Conservation (phyloP, 2,113 vertebrate species). For the Cheilinus undulatus region DNA sequence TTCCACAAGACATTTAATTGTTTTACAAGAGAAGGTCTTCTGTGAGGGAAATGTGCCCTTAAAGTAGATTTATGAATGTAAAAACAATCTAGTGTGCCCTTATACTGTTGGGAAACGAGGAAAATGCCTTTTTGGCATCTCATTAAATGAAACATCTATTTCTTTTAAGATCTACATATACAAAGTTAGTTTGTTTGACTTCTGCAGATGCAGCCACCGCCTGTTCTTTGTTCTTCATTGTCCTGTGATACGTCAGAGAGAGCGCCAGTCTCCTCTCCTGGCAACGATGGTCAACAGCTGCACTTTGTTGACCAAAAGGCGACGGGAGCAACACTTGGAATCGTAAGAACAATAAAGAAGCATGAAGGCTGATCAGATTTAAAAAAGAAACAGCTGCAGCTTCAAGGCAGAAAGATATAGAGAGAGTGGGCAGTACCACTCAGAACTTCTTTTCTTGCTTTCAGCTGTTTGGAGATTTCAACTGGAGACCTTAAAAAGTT, state of each 20-base stretch:
- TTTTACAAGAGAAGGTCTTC: too few species aligned
- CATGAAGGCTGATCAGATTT: neutral
- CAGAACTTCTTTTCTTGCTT: neutral
- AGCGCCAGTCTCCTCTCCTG: conserved; percentile 7
- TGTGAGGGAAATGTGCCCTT: too few species aligned
- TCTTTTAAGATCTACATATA: neutral
- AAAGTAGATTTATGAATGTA: too few species aligned
- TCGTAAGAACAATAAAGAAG: neutral
- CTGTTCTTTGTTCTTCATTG: neutral
- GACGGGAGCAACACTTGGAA: neutral
- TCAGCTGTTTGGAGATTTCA: neutral
- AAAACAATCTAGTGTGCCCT: too few species aligned
- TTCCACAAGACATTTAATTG: too few species aligned
- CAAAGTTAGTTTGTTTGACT: neutral
- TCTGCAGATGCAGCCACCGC: too few species aligned
- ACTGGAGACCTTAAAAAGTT: neutral
- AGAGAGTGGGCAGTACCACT: neutral
- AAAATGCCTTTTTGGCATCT: too few species aligned
- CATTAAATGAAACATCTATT: too few species aligned
- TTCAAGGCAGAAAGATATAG: neutral
- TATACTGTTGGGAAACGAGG: too few species aligned
- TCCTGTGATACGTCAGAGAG: neutral
- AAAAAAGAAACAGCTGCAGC: too few species aligned
- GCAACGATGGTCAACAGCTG: neutral
- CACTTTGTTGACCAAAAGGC: neutral